phyloP scores from a whole-genome alignment of 2,888 invertebrate genomes.

The Ormyrus nitidulus region DNA sequence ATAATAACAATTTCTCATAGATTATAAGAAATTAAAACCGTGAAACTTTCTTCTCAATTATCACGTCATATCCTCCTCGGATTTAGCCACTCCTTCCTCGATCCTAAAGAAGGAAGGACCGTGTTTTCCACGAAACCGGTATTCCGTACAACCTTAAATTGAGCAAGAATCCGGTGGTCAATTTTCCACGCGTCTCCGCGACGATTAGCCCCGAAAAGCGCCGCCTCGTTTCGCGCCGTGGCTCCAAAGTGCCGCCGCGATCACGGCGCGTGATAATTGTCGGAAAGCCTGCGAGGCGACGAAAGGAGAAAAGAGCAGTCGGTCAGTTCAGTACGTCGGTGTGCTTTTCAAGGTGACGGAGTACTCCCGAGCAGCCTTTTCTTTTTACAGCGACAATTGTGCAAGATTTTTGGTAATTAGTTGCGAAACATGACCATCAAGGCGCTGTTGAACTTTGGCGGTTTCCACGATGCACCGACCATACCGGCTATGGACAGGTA shows the following conservation, averaged over 20 bases:
- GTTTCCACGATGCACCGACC: neutral
- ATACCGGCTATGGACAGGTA: constrained; percentile 41
- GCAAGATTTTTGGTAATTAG: too few relatives aligned
- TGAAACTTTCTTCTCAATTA: too few relatives aligned
- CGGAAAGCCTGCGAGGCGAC: constrained; percentile 18
- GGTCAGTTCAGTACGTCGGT: constrained; percentile 13
- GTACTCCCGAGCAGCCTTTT: neutral
- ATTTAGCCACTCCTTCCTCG: neutral
- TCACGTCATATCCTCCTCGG: too few relatives aligned
- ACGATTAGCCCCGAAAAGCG: constrained; percentile 26
- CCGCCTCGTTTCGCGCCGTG: neutral
- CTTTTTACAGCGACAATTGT: neutral
- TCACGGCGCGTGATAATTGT: constrained; percentile 29
- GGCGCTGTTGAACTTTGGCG: constrained; percentile 37
- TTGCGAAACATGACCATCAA: constrained; percentile 47
- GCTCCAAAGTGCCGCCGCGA: neutral
- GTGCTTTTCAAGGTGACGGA: constrained; percentile 10
- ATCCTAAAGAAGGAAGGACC: neutral
- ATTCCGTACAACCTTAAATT: constrained; percentile 25
- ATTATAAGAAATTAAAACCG: constrained; percentile 8
- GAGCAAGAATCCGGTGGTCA: constrained; percentile 37
- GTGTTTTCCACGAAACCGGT: too few relatives aligned
- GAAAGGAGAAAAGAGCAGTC: neutral
- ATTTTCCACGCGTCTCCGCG: neutral
- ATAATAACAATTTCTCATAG: constrained; percentile 38